Conservation (phyloP, 2,797 vertebrate species). For the Huso huso region DNA sequence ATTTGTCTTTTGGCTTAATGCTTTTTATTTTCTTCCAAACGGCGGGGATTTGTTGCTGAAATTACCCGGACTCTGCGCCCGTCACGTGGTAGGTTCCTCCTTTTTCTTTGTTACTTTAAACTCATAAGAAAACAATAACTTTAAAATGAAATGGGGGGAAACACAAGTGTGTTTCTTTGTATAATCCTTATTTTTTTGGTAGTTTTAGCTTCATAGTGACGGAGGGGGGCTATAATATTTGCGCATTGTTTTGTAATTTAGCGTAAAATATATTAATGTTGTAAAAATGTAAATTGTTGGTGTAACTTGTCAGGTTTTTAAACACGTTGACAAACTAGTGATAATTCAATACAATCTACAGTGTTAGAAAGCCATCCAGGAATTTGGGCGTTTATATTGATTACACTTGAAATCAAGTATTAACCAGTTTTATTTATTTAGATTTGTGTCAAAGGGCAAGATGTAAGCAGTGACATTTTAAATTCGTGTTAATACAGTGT, state of each 20-base stretch:
- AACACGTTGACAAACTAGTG: too few relatives aligned
- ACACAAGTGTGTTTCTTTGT: background rate
- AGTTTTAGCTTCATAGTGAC: slow-evolving; percentile 18
- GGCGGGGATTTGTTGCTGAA: slow-evolving; percentile 78
- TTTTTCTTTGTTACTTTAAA: slow-evolving; percentile 80
- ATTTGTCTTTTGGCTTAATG: slow-evolving; percentile 15
- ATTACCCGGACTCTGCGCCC: slow-evolving; percentile 85
- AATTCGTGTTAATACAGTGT: too few relatives aligned
- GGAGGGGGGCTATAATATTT: slow-evolving; percentile 5
- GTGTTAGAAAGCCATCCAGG: background rate
- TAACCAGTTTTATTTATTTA: background rate
- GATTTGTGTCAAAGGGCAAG: background rate
- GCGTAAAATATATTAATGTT: background rate
- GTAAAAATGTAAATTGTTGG: background rate
- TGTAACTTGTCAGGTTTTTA: background rate
- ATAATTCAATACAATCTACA: background rate
- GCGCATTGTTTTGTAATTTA: background rate
- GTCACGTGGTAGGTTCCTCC: slow-evolving; percentile 95
- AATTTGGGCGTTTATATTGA: too few relatives aligned
- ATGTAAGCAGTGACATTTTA: background rate
- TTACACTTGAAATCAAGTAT: background rate
- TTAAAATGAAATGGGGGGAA: slow-evolving; percentile 33
- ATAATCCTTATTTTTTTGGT: background rate
- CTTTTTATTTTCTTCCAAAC: slow-evolving; percentile 55
- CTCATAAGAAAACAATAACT: slow-evolving; percentile 39